These are phyloP conservation scores for Amphiprion ocellaris DNA, from an alignment of 2,113 vertebrate species.

Conservation along the genomic window DNA sequence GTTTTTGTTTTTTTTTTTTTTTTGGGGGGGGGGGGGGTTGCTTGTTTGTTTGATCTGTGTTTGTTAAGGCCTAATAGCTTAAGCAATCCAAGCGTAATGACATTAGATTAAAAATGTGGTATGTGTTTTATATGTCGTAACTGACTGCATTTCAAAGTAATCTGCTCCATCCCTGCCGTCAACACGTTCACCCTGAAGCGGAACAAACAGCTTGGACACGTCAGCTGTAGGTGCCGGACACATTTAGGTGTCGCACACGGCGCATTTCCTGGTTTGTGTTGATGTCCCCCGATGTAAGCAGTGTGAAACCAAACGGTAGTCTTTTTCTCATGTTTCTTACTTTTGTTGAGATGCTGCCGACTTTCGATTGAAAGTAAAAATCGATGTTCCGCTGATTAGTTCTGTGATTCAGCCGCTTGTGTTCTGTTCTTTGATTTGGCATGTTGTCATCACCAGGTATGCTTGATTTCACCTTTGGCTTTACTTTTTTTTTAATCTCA, in stretches of 20 bases:
- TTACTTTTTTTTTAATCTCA: background rate
- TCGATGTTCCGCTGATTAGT: background rate
- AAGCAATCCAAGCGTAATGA: no score
- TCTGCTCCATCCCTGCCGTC: no score
- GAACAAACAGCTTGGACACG: conserved; percentile 79
- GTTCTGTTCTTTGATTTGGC: conserved; percentile 37
- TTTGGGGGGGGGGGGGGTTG: no score
- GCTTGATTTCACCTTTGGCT: conserved; percentile 16
- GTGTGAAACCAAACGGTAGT: conserved; percentile 31
- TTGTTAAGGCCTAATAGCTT: no score
- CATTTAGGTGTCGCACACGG: conserved; percentile 70
- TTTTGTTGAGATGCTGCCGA: background rate
- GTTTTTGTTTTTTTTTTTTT: no score
- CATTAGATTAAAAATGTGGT: no score
- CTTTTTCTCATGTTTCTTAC: background rate
- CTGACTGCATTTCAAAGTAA: no score
- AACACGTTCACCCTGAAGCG: background rate
- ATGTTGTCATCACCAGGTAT: conserved; percentile 74
- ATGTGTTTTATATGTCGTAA: no score
- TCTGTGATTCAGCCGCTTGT: conserved; percentile 19
- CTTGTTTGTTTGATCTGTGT: no score
- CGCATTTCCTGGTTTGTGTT: conserved; percentile 56
- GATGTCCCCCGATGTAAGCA: conserved; percentile 24
- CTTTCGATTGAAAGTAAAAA: background rate
- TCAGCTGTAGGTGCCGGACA: conserved; percentile 80